Conservation (phyloP, 2,797 vertebrate genomes). For the Echeneis naucrates region DNA sequence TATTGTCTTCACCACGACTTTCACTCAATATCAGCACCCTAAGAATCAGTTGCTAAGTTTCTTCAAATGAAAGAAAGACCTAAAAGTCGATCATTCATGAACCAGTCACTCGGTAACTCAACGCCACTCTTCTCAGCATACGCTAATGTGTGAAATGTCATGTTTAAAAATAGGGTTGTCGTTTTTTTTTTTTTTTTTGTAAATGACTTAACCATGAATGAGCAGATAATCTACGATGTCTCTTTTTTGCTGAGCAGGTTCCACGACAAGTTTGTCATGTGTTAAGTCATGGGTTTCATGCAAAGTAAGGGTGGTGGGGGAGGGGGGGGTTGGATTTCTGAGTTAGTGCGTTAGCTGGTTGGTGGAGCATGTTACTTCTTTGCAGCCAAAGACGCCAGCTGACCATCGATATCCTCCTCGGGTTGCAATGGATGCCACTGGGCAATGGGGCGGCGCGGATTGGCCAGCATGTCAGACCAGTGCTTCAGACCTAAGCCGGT, state of each 20-base stretch:
- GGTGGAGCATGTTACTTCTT: constrained; percentile 89
- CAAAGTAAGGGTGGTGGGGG: constrained; percentile 69
- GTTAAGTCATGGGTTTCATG: constrained; percentile 82
- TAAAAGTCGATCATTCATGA: constrained; percentile 59
- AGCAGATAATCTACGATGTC: constrained; percentile 73
- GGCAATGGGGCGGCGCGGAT: constrained; percentile 96
- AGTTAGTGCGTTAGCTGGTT: constrained; percentile 76
- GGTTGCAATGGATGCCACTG: constrained; percentile 97
- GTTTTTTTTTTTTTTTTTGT: too few relatives aligned
- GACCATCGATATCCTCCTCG: constrained; percentile 94
- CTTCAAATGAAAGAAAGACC: constrained; percentile 67
- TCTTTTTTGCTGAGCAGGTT: constrained; percentile 78
- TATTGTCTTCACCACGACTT: constrained; percentile 54
- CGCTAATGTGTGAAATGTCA: constrained; percentile 64
- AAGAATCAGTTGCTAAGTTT: constrained; percentile 69
- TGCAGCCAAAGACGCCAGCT: constrained; percentile 88
- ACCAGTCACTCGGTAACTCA: constrained; percentile 53
- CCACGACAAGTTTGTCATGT: constrained; percentile 67
- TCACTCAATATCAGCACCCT: constrained; percentile 68
- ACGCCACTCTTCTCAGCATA: constrained; percentile 56
- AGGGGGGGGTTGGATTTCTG: constrained; percentile 59
- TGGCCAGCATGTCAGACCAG: constrained; percentile 98
- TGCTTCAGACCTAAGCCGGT: constrained; percentile 93
- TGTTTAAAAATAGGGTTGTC: constrained; percentile 66
- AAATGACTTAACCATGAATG: constrained; percentile 59